Evolutionary conservation across 2,797 vertebrate genomes (phyloP), one percentile per base, ranked within the genome.

Genomic region (Chloroceryle amazona): DNA sequence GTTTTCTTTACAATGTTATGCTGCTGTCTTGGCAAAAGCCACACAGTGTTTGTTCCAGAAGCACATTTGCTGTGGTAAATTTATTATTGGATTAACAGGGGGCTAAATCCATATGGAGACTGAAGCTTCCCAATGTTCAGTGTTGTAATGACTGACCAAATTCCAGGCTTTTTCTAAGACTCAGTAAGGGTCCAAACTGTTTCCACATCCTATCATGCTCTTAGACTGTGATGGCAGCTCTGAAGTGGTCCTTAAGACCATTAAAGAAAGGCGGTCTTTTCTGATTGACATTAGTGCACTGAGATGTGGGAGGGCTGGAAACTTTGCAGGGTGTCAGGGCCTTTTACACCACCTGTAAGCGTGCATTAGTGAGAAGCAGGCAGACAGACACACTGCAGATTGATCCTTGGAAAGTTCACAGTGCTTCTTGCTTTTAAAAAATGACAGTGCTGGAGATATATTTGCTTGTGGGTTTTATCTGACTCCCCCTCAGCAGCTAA

Each of bases 391-490:
- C 18, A 42, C 11, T 11, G 13, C 49, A 86, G 37, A 65, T 5
- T 86, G 66, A 49, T 71, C 26, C 25, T 63, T 35, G 65, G 65
- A 81, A 93, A 28, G 35, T 52, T 78, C 44, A 15, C 39, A 63
- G 19, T 89, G 62, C 51, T 92, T 71, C 66, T 75, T 86, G 80
- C 68, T 92, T 93, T 92, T 61, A 42, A 67, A 75, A 81, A 63
- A 71, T n/a, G 26, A 60, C 41, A 63, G 15, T 18, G 11, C 17
- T 74, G 57, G 80, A 92, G 68, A 54, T 28, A 3, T 4, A n/a
- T 51, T 80, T 90, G 35, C 23, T 63, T 22, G 35, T 39, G 29
- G n/a, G 37, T 92, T 85, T 86, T 89, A 74, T 85, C 62, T 61
- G 61, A 47, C 39, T 74, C 5, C 7, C 17, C 10, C 76, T 83